Evolutionary conservation across 2,797 vertebrate genomes (phyloP), one percentile per base, ranked within the genome.

Genomic region (Myotis myotis): DNA sequence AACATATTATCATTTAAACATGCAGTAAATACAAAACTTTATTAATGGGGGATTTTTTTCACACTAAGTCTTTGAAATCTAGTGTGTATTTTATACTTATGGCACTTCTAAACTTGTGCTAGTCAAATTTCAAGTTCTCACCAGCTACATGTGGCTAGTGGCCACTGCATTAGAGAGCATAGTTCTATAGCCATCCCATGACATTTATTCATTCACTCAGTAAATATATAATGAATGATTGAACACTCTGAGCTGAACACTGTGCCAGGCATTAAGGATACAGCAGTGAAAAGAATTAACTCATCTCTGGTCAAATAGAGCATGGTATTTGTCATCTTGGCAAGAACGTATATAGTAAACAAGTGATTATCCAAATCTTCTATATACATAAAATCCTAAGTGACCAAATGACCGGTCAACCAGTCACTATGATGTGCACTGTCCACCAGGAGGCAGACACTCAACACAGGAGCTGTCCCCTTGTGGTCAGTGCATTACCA

Each of bases 1-100:
- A 95, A 83, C 3, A 87, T 47, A 76, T 38, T 89, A 83, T 76
- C 62, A 72, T 94, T 82, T 90, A 64, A 96, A 81, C 25, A 76
- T 62, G 30, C 3, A 91, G 8, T 55, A 95, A 93, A 76, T 6
- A 89, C 8, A 90, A 93, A 91, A 44, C 5, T 23, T 68, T 89
- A 62, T 66, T 94, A 89, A 57, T 81, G 51, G 64, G 15, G n/a
- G 49, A 72, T 38, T 95, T 84, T 91, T 93, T 81, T 78, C 25
- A 55, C 49, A 36, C 16, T 41, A 57, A 81, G 47, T 81, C 41
- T 95, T 60, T 89, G 70, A 93, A 95, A 87, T 87, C 41, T 53
- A 74, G 33, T 33, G 19, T 71, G 12, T 30, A 71, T 53, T 78
- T 95, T 86, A 85, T 8, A 30, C 23, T 76, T 83, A 41, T 0